These are phyloP conservation scores for Netelia fuscicornis DNA, from an alignment of 2,888 invertebrate genomes.

Conservation along the genomic window DNA sequence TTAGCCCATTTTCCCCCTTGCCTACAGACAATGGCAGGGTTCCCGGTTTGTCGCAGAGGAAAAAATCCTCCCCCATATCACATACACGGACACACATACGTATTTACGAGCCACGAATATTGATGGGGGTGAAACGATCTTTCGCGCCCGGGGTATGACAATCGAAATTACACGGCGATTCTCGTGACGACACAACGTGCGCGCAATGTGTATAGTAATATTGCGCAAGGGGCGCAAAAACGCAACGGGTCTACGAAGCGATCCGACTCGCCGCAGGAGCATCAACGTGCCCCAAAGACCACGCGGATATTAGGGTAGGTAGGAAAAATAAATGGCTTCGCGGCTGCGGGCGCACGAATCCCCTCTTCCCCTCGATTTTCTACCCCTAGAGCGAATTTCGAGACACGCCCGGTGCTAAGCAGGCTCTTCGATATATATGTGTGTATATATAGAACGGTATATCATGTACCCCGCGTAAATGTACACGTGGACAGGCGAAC, in stretches of 20 bases:
- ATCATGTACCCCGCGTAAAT: conserved; percentile 8
- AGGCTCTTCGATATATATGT: background rate
- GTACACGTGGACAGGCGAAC: conserved; percentile 52
- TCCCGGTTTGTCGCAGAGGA: conserved; percentile 25
- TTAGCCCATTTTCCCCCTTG: background rate
- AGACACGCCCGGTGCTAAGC: conserved; percentile 54
- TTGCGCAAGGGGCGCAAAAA: conserved; percentile 41
- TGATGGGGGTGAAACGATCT: conserved; percentile 66
- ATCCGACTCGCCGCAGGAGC: conserved; percentile 36
- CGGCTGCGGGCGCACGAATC: conserved; percentile 54
- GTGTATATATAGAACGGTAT: background rate
- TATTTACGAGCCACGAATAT: background rate
- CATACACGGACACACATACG: conserved; percentile 4
- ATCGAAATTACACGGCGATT: conserved; percentile 77
- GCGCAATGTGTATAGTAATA: conserved; percentile 2
- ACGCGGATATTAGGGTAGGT: conserved; percentile 66
- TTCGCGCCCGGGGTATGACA: conserved; percentile 65
- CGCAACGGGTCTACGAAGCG: conserved; percentile 47
- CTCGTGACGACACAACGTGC: conserved; percentile 65
- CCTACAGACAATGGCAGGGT: background rate
- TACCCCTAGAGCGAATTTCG: conserved; percentile 55
- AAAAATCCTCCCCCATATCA: conserved; percentile 20
- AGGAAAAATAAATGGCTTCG: conserved; percentile 68
- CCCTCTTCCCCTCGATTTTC: conserved; percentile 4
- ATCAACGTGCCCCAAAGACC: conserved; percentile 39